Evolutionary conservation across 2,113 vertebrate genomes (phyloP).

Genomic region (Hippolais icterina): DNA sequence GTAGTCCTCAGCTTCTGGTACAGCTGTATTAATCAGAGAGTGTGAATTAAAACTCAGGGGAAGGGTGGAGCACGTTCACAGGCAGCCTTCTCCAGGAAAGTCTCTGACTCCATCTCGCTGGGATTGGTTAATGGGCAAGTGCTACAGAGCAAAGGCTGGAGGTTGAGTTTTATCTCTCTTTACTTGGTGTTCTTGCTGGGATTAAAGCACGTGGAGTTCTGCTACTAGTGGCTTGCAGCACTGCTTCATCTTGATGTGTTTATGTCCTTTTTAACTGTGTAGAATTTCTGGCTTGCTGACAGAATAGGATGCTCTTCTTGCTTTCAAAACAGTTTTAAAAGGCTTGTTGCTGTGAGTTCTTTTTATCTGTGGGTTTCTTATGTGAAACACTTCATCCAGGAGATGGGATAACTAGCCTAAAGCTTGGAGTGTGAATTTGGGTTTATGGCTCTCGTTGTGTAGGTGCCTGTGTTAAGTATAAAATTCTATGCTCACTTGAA

Average conservation of each 20-base stretch:
- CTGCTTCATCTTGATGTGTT: not conserved
- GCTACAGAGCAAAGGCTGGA: not conserved
- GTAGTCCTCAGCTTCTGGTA: not conserved
- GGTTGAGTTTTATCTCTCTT: not conserved
- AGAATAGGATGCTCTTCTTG: not conserved
- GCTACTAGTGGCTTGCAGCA: not conserved
- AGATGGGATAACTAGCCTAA: not conserved
- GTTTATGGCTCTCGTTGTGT: not conserved
- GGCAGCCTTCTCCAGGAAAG: not conserved
- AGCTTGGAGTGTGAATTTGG: not conserved
- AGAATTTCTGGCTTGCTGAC: not conserved
- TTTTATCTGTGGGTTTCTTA: not conserved
- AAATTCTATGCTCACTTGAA: rapidly evolving
- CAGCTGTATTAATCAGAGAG: not conserved
- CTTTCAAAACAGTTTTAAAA: not conserved
- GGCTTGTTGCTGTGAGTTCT: not conserved
- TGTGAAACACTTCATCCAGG: not conserved
- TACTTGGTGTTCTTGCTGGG: not conserved
- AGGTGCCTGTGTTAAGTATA: not conserved
- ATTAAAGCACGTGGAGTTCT: not conserved
- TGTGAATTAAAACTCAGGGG: not conserved
- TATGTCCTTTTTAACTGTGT: not conserved
- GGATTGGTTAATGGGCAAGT: not conserved
- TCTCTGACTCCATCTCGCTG: not conserved
- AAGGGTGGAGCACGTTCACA: not conserved